Conservation (phyloP, 2,888 invertebrate species). For the Copidosoma aretas region DNA sequence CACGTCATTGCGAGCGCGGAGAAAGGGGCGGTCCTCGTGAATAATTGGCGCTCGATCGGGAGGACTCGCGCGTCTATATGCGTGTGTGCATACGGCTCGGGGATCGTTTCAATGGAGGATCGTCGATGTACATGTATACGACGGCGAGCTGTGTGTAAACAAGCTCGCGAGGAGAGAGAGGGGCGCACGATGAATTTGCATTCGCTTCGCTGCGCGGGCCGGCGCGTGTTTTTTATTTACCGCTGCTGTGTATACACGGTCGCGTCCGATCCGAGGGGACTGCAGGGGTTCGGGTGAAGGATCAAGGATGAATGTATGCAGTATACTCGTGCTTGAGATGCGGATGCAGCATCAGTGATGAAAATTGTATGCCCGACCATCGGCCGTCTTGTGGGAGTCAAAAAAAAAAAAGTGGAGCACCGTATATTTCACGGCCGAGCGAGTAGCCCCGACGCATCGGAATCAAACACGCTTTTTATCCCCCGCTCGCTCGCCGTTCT, state of each 20-base stretch:
- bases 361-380: too few species aligned
- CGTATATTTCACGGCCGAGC: too few species aligned
- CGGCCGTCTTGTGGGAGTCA: too few species aligned
- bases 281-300: too few species aligned
- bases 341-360: too few species aligned
- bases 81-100: not conserved
- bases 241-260: not conserved
- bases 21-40: slow-evolving; percentile 13
- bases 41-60: slow-evolving; percentile 22
- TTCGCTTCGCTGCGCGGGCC: not conserved
- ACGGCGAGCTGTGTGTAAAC: not conserved
- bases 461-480: too few species aligned
- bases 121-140: not conserved
- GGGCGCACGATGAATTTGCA: not conserved
- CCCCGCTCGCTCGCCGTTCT: too few species aligned
- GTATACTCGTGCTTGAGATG: too few species aligned
- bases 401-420: too few species aligned
- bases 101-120: not conserved
- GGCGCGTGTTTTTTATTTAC: not conserved
- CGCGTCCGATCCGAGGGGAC: not conserved
- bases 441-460: too few species aligned
- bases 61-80: too few species aligned
- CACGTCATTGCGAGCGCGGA: slow-evolving; percentile 2
- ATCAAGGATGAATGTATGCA: too few species aligned
- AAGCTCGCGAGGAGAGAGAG: not conserved